Conservation (phyloP, 2,888 invertebrate genomes). For the Diarsia brunnea region DNA sequence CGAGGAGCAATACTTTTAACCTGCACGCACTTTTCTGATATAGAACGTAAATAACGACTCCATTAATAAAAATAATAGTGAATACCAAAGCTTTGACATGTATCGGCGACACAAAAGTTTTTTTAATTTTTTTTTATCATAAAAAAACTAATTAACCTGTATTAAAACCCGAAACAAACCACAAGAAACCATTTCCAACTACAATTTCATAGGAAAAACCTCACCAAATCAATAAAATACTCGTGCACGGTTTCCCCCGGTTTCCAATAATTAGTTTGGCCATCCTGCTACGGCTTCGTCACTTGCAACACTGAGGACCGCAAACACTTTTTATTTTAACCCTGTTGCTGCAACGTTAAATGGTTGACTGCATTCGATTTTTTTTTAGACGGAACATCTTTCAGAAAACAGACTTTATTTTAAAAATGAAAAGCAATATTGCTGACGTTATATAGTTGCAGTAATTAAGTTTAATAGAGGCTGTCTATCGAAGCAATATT, state of each 20-base stretch:
- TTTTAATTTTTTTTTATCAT: too few relatives aligned
- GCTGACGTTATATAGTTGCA: not conserved
- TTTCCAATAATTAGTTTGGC: conserved; percentile 67
- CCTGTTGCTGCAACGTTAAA: conserved; percentile 36
- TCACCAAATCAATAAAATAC: conserved; percentile 23
- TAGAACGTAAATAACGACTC: not conserved
- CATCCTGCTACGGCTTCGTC: conserved; percentile 52
- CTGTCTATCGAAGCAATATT: not conserved
- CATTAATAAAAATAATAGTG: not conserved
- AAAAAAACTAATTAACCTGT: not conserved
- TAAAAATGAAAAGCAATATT: not conserved
- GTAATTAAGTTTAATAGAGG: not conserved
- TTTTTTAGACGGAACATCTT: conserved; percentile 1
- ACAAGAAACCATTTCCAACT: not conserved
- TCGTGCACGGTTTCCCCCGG: conserved; percentile 22
- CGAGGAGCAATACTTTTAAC: not conserved
- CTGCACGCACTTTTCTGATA: not conserved
- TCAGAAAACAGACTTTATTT: not conserved
- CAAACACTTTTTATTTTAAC: conserved; percentile 37
- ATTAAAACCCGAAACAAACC: not conserved
- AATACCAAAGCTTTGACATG: not conserved
- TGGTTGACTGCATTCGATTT: conserved; percentile 19
- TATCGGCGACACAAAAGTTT: not conserved
- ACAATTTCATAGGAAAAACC: conserved; percentile 3
- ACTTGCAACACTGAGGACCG: conserved; percentile 48